phyloP scores from a whole-genome alignment of 2,888 invertebrate genomes.

The Drosophila anomalata region DNA sequence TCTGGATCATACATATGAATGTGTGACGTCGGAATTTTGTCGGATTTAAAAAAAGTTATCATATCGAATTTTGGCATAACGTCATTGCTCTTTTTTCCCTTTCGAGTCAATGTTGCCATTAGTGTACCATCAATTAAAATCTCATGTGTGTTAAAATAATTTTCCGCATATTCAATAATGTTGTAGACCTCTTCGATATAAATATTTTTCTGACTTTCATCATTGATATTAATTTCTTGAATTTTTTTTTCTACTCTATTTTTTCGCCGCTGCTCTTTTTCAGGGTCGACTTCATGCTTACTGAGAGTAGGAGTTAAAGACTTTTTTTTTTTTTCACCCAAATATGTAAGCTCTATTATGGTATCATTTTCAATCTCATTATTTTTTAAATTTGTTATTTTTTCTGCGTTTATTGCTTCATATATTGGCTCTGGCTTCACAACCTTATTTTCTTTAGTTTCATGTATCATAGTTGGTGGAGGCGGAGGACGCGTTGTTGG shows the following conservation, averaged over 20 bases:
- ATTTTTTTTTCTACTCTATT: constrained; percentile 94
- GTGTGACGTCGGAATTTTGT: constrained; percentile 95
- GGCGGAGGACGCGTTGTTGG: constrained; percentile 91
- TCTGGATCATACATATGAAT: constrained; percentile 98
- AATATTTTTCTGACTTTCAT: constrained; percentile 82
- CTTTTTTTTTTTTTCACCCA: constrained; percentile 18
- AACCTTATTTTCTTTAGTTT: constrained; percentile 1
- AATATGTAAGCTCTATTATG: not conserved
- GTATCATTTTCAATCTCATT: constrained; percentile 13
- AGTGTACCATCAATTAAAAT: constrained; percentile 94
- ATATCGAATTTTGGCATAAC: constrained; percentile 95
- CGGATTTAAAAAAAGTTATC: constrained; percentile 94
- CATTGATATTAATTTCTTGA: constrained; percentile 88
- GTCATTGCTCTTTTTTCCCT: constrained; percentile 90
- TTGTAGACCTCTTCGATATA: constrained; percentile 89
- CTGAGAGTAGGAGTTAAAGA: not conserved
- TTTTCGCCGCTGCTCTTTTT: constrained; percentile 91
- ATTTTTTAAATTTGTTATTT: not conserved
- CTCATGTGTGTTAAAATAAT: constrained; percentile 95
- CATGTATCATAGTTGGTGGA: constrained; percentile 83
- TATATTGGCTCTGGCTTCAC: constrained; percentile 90
- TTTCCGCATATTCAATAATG: constrained; percentile 96
- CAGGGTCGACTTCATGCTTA: constrained; percentile 74
- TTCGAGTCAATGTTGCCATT: constrained; percentile 93
- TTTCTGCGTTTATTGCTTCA: constrained; percentile 88